Conservation (phyloP, 2,888 invertebrate species). For the Sceliomorpha sp. region DNA sequence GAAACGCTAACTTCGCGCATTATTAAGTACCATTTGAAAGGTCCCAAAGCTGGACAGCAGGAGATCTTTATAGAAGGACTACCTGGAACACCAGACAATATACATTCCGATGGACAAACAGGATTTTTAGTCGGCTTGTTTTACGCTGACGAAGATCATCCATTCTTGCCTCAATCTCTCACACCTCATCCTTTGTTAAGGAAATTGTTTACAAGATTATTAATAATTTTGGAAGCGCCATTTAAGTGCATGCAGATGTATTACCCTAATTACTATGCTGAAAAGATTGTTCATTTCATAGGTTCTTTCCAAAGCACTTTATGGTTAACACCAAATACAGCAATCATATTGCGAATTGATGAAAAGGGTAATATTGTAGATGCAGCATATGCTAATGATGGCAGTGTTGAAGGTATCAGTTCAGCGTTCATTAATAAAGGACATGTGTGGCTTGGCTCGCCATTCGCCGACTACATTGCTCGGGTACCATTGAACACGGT, state of each 20-base stretch:
- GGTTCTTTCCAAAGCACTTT: constrained; percentile 65
- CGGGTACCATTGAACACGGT: constrained; percentile 83
- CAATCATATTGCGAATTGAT: constrained; percentile 83
- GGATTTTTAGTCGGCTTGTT: constrained; percentile 86
- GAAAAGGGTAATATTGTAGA: constrained; percentile 87
- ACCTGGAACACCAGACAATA: constrained; percentile 87
- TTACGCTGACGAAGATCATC: constrained; percentile 83
- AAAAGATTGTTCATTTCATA: constrained; percentile 83
- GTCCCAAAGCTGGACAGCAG: constrained; percentile 88
- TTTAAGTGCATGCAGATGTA: constrained; percentile 84
- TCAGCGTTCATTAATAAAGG: constrained; percentile 86
- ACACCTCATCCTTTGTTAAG: constrained; percentile 84
- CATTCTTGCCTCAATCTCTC: constrained; percentile 82
- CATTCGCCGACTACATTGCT: constrained; percentile 85
- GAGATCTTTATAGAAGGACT: constrained; percentile 91
- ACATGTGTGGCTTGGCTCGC: constrained; percentile 86
- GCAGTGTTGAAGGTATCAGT: constrained; percentile 82
- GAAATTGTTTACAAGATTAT: constrained; percentile 84
- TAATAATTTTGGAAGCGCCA: constrained; percentile 84
- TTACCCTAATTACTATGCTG: constrained; percentile 85
- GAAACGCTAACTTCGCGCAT: constrained; percentile 87
- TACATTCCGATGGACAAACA: constrained; percentile 83
- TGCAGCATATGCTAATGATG: constrained; percentile 84
- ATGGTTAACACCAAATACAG: constrained; percentile 61
- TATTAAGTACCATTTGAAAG: constrained; percentile 89